Base-by-base conservation (phyloP, 1,140 invertebrate species). In the Daktulosphaira vitifoliae region DNA sequence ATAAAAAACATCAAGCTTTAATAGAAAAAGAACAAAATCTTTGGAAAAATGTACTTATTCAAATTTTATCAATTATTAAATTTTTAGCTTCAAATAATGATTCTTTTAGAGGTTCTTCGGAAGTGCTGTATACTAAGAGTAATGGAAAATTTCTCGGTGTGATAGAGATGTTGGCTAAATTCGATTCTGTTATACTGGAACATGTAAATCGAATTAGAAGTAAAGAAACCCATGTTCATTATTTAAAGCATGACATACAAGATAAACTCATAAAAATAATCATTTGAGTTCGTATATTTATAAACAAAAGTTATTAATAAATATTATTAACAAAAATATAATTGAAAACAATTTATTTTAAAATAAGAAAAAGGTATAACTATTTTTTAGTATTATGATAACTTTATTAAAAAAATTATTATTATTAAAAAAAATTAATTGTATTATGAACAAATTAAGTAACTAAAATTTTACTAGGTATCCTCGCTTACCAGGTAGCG, bases 121-220 rank as follows among this genome's bases (percentile, higher is more conserved):
- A 52, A 11, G 50, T 52, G 16, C 16, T 52, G 11, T 52, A 52
- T 20, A 52, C 50, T 16, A 16, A 52, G 18, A 15, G 33, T 52
- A 52, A 52, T 20, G 26, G 50, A 1, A 52, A 52, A 52, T 52
- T 52, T 52, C 26, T 52, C 16, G 50, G 50, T 1, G 4, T 16
- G 9, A 37, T 52, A 5, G 50, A 52, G 33, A 52, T 16, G n/a
- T 37, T 52, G 18, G 50, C 50, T 0, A 37, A 52, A 26, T 50
- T 50, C 26, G 26, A 51, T 16, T 1, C 15, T 16, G n/a, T 51
- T 26, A 33, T 29, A 2, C 15, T 18, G 4, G 25, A 51, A 51
- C n/a, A 51, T 16, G 15, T 50, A 26, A n/a, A 26, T 9, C 11
- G 49, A 51, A 51, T 33, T 11, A 7, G 26, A 51, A 29, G 26